Evolutionary conservation across 2,888 invertebrate species (phyloP).

Genomic region (Polyommatus iphigenia): DNA sequence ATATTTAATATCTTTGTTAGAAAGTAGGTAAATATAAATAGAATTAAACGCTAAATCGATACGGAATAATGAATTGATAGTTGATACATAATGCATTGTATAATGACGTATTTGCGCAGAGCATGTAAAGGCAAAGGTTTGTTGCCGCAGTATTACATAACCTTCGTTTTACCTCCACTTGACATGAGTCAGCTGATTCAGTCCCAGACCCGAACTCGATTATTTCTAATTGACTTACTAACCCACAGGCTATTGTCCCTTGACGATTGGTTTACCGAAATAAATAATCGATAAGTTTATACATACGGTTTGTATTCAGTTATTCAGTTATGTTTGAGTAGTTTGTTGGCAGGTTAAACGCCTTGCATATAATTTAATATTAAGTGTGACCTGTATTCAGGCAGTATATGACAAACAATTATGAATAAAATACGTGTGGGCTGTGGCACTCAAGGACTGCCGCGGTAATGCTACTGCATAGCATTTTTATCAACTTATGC

Average conservation of each 20-base stretch:
- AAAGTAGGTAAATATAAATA: background rate
- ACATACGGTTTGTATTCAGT: too few species aligned
- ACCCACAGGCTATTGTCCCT: background rate
- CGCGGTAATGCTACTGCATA: too few species aligned
- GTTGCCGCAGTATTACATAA: conserved; percentile 63
- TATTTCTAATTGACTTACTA: conserved; percentile 6
- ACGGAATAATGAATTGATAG: conserved; percentile 29
- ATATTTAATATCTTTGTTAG: too few species aligned
- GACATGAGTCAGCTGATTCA: conserved; percentile 30
- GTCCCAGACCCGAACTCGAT: background rate
- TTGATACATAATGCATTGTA: conserved; percentile 12
- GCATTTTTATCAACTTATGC: too few species aligned
- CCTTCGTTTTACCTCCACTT: conserved; percentile 36
- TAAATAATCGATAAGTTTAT: background rate
- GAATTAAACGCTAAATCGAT: background rate
- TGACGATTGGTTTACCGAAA: background rate
- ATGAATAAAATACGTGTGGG: too few species aligned
- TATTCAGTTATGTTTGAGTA: too few species aligned
- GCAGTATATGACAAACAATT: too few species aligned
- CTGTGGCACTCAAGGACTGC: too few species aligned
- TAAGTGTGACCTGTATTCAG: too few species aligned
- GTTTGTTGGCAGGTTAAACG: too few species aligned
- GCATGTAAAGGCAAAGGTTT: conserved; percentile 44
- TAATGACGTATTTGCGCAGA: conserved; percentile 26
- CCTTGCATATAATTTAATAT: too few species aligned